These are phyloP conservation scores for Aphidoletes aphidimyza DNA, from an alignment of 2,888 invertebrate genomes.

Conservation along the genomic window DNA sequence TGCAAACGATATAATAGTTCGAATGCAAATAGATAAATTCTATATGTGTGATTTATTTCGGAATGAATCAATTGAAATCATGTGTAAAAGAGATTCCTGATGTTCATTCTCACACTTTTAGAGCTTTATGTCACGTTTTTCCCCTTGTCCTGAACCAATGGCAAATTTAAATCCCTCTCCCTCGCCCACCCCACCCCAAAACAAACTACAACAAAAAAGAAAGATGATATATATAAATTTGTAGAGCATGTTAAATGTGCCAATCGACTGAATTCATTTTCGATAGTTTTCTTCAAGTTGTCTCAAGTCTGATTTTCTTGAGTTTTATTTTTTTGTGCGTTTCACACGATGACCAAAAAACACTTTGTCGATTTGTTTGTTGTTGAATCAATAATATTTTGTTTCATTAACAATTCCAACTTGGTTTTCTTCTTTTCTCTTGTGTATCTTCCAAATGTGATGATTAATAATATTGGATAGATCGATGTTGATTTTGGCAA, in stretches of 20 bases:
- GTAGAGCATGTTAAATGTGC: conserved; percentile 30
- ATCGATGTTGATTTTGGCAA: conserved; percentile 23
- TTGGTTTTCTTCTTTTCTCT: too few species aligned
- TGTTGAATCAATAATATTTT: background rate
- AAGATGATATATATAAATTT: background rate
- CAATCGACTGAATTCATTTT: conserved; percentile 28
- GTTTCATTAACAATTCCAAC: background rate
- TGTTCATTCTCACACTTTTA: conserved; percentile 9
- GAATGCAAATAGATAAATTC: conserved; percentile 21
- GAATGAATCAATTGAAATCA: background rate
- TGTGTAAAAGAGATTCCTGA: background rate
- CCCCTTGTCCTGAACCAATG: background rate
- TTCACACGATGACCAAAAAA: conserved; percentile 9
- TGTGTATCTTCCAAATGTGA: conserved; percentile 47
- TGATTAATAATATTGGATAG: conserved; percentile 8
- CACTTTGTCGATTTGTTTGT: background rate
- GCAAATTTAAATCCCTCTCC: too few species aligned
- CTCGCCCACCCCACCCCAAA: background rate
- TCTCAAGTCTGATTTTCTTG: too few species aligned
- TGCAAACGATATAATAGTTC: conserved; percentile 9
- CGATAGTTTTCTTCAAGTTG: background rate
- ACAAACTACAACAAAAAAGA: background rate
- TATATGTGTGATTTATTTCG: conserved; percentile 3
- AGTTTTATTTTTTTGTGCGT: background rate
- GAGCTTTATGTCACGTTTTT: background rate